phyloP scores from a whole-genome alignment of 2,113 vertebrate genomes.

The Forbesichthys papilliferus region DNA sequence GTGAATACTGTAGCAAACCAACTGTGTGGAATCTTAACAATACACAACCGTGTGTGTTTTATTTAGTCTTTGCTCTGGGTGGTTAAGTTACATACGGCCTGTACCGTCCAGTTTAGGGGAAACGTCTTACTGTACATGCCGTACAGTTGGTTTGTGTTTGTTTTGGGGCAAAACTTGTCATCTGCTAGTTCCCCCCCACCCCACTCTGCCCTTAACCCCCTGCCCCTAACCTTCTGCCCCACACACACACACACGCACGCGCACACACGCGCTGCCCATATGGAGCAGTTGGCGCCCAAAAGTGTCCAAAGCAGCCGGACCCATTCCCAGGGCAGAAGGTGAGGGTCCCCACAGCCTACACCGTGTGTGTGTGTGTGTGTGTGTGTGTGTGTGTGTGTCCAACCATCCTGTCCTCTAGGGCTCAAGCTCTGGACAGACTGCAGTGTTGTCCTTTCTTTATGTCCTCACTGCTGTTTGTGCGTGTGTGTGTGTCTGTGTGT shows the following conservation, averaged over 20 bases:
- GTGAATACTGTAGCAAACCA: too few relatives aligned
- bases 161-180: constrained; percentile 49
- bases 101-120: neutral
- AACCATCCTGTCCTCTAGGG: constrained; percentile 51
- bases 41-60: too few relatives aligned
- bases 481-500: constrained; percentile 29
- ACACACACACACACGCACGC: constrained; percentile 19
- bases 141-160: constrained; percentile 17
- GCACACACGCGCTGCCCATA: constrained; percentile 72
- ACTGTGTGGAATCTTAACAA: too few relatives aligned
- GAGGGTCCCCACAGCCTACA: constrained; percentile 67
- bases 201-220: constrained; percentile 64
- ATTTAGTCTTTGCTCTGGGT: neutral
- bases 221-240: constrained; percentile 79
- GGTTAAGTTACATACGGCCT: neutral
- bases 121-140: neutral
- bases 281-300: constrained; percentile 80
- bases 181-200: constrained; percentile 61
- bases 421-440: constrained; percentile 48
- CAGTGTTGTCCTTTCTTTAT: constrained; percentile 37
- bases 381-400: constrained; percentile 31
- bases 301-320: constrained; percentile 77
- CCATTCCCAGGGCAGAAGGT: constrained; percentile 81
- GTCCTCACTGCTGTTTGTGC: constrained; percentile 38
- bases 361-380: constrained; percentile 26